phyloP scores from a whole-genome alignment of 2,113 vertebrate species.

The Syngnathus scovelli region DNA sequence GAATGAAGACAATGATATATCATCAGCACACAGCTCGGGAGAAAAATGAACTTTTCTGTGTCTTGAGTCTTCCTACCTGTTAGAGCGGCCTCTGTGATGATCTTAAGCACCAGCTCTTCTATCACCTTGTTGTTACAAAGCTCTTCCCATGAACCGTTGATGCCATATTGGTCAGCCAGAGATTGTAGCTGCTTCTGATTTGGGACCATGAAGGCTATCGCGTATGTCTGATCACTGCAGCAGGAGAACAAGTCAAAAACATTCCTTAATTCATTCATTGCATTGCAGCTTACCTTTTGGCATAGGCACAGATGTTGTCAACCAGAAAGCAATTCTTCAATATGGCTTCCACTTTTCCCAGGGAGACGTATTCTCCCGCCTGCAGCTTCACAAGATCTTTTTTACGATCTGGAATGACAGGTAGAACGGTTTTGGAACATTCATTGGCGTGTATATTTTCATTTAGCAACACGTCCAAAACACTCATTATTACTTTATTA shows the following conservation, averaged over 20 bases:
- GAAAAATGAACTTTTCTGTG: background rate
- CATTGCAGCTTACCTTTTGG: slow-evolving; percentile 77
- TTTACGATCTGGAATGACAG: slow-evolving; percentile 82
- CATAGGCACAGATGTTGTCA: slow-evolving; percentile 95
- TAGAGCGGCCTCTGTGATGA: slow-evolving; percentile 79
- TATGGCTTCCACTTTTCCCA: slow-evolving; percentile 91
- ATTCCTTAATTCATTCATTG: background rate
- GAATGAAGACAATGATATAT: slow-evolving; percentile 9
- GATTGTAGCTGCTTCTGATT: slow-evolving; percentile 87
- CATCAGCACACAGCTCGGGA: background rate
- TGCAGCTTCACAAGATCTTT: slow-evolving; percentile 97
- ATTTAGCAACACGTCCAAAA: no score
- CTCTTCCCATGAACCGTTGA: slow-evolving; percentile 80
- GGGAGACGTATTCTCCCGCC: slow-evolving; percentile 92
- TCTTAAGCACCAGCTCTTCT: slow-evolving; percentile 85
- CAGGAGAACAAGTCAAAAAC: slow-evolving; percentile 1
- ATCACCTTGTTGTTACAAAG: slow-evolving; percentile 82
- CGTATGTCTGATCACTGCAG: slow-evolving; percentile 87
- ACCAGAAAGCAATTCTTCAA: slow-evolving; percentile 88
- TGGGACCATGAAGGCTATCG: slow-evolving; percentile 94
- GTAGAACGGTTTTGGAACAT: background rate
- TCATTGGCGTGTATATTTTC: background rate
- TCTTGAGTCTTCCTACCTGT: slow-evolving; percentile 69
- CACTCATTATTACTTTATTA: no score
- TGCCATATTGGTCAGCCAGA: slow-evolving; percentile 77